Evolutionary conservation across 2,888 invertebrate genomes (phyloP).

Genomic region (Drosophila pullipes): DNA sequence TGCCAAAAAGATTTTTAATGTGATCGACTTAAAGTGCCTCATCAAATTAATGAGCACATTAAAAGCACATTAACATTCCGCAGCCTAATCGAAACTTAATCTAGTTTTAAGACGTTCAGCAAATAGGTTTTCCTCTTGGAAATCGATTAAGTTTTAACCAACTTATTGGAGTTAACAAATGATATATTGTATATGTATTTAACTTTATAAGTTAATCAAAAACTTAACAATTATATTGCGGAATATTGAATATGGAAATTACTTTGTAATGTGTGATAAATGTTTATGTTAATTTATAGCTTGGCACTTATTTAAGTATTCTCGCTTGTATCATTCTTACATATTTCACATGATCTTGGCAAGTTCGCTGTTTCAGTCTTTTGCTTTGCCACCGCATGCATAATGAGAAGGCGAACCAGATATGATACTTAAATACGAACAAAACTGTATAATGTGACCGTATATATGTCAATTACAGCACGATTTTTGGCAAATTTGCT

Average conservation of each 20-base stretch:
- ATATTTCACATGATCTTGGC: conserved; percentile 35
- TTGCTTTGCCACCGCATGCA: conserved; percentile 57
- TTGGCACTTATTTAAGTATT: conserved; percentile 11
- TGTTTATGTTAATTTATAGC: neutral
- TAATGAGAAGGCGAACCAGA: conserved; percentile 62
- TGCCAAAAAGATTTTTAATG: conserved; percentile 1
- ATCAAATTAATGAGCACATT: conserved; percentile 30
- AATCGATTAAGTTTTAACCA: neutral
- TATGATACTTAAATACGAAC: conserved; percentile 10
- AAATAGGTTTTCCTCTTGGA: neutral
- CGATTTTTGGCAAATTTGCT: conserved; percentile 77
- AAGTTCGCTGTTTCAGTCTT: conserved; percentile 60
- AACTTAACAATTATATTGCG: neutral
- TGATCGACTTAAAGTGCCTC: neutral
- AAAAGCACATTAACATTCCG: conserved; percentile 20
- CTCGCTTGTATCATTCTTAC: conserved; percentile 1
- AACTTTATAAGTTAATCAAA: neutral
- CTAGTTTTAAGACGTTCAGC: neutral
- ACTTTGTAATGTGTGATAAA: conserved; percentile 1
- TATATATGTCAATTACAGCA: conserved; percentile 80
- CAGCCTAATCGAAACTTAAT: neutral
- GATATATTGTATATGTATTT: neutral
- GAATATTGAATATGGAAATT: neutral
- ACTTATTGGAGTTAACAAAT: neutral
- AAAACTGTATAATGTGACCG: conserved; percentile 49